Conservation (phyloP, 92 coral and sea anemone species). For the Actinernus sp. region DNA sequence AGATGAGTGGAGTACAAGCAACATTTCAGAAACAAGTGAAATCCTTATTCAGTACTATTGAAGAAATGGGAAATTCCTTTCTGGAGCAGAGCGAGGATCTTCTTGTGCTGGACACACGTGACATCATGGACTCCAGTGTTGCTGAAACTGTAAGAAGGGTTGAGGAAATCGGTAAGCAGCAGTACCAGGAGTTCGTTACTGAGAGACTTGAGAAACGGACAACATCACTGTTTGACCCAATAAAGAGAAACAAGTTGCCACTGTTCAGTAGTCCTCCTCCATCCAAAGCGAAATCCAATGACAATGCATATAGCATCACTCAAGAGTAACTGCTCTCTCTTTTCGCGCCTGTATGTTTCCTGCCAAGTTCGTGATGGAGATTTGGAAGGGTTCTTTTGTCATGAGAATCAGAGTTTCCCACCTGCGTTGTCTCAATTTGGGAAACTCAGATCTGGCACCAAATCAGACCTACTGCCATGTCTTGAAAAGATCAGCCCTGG, state of each 20-base stretch:
- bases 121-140: constrained; percentile 18
- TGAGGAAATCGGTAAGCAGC: constrained; percentile 43
- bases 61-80: constrained; percentile 54
- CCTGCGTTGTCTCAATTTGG: constrained; percentile 60
- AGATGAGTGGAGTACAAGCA: background rate
- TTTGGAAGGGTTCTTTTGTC: constrained; percentile 57
- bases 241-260: constrained; percentile 57
- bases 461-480: constrained; percentile 58
- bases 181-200: constrained; percentile 40
- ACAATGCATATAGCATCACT: constrained; percentile 54
- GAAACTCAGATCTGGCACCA: constrained; percentile 51
- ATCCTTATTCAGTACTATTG: constrained; percentile 8
- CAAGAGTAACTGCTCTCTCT: constrained; percentile 78
- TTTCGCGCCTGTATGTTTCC: constrained; percentile 52
- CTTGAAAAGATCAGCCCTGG: constrained; percentile 49
- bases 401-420: constrained; percentile 69
- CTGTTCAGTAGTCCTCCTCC: constrained; percentile 61
- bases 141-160: constrained; percentile 30
- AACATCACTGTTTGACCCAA: constrained; percentile 41
- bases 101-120: constrained; percentile 7
- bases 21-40: constrained; percentile 26
- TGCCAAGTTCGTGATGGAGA: constrained; percentile 74
- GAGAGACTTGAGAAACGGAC: constrained; percentile 45
- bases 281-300: constrained; percentile 20
- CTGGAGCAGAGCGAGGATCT: constrained; percentile 24